A percentile compares a stretch with the other conserved stretches of the same genome.
phyloP scores from a whole-genome alignment of 2,797 vertebrate genomes.

The Sphenodon punctatus region DNA sequence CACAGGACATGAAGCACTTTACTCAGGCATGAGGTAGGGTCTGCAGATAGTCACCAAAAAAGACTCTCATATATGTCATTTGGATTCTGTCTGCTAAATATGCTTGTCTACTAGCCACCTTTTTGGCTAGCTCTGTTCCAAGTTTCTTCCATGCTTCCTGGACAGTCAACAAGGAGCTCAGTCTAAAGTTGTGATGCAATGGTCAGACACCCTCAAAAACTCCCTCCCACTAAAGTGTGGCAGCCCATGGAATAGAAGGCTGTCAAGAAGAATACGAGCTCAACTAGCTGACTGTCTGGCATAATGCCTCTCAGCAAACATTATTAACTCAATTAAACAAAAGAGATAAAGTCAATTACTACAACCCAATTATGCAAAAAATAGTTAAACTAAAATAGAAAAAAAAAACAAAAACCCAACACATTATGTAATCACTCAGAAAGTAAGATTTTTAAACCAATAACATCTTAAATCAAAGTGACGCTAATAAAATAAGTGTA shows the following conservation, averaged over 20 bases:
- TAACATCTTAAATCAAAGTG: conserved; percentile 45
- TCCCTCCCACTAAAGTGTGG: background rate
- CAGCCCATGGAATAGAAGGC: conserved; percentile 29
- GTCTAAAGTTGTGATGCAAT: background rate
- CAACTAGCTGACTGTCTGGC: too few species aligned
- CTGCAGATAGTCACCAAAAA: too few species aligned
- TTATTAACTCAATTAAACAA: conserved; percentile 70
- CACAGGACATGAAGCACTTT: too few species aligned
- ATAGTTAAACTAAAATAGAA: conserved; percentile 42
- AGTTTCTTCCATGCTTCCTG: conserved; percentile 6
- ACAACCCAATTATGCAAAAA: conserved; percentile 62
- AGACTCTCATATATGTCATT: too few species aligned
- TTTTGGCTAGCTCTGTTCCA: conserved; percentile 12
- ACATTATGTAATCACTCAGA: conserved; percentile 60
- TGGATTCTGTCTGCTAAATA: background rate
- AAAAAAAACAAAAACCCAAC: conserved; percentile 53
- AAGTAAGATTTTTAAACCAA: conserved; percentile 53
- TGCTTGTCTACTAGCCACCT: background rate
- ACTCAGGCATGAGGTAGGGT: too few species aligned
- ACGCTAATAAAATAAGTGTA: conserved; percentile 58
- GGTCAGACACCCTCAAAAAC: background rate
- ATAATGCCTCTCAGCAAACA: conserved; percentile 60
- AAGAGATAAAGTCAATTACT: conserved; percentile 67
- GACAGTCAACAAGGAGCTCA: conserved; percentile 1
- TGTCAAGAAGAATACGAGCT: too few species aligned